phyloP scores from a whole-genome alignment of 2,113 vertebrate species.

The Sialia sialis region DNA sequence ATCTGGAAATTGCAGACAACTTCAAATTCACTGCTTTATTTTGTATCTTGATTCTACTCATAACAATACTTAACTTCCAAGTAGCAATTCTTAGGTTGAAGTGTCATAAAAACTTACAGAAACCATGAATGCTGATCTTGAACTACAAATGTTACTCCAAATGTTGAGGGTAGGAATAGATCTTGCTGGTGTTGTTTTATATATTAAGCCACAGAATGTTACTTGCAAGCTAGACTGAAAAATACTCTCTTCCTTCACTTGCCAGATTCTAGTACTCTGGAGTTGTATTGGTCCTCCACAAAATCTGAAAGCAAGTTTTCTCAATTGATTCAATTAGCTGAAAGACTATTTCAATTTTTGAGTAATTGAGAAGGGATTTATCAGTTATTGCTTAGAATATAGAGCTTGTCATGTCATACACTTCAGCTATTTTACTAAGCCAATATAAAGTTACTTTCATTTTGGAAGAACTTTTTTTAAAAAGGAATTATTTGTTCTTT shows the following conservation, averaged over 20 bases:
- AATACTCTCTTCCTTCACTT: not conserved
- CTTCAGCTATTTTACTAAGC: not conserved
- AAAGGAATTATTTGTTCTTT: not conserved
- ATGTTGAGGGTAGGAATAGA: not conserved
- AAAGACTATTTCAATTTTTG: not conserved
- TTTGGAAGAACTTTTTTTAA: not conserved
- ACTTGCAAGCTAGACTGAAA: not conserved
- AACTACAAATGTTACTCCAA: not conserved
- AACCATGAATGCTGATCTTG: not conserved
- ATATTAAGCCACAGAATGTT: not conserved
- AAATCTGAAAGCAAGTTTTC: not conserved
- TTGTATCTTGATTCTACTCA: not conserved
- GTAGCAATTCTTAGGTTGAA: not conserved
- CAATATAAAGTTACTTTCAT: not conserved
- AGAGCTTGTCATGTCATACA: not conserved
- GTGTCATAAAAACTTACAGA: not conserved
- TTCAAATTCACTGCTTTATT: not conserved
- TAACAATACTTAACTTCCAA: not conserved
- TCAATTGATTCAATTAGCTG: not conserved
- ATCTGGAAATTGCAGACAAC: not conserved
- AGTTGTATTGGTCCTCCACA: not conserved
- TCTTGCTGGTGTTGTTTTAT: not conserved
- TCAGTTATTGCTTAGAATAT: not conserved
- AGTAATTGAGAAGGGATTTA: not conserved
- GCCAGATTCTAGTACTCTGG: not conserved